These are phyloP conservation scores for Sisor rabdophorus DNA, from an alignment of 2,113 vertebrate species.

Conservation along the genomic window DNA sequence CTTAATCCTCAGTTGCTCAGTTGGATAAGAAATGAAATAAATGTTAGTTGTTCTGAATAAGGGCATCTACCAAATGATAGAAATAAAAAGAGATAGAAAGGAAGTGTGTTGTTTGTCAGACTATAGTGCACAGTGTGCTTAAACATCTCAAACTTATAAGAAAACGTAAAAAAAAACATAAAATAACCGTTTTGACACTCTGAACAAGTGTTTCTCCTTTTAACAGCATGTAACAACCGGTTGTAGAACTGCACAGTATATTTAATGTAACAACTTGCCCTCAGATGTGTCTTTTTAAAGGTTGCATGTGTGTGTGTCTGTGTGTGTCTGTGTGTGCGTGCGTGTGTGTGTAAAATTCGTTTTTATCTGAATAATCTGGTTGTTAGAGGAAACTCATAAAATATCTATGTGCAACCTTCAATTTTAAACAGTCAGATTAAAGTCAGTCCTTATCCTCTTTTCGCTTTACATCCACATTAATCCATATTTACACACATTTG, in stretches of 20 bases:
- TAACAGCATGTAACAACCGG: constrained; percentile 20
- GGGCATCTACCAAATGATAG: too few relatives aligned
- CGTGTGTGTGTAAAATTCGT: neutral
- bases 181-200: neutral
- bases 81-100: neutral
- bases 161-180: too few relatives aligned
- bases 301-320: neutral
- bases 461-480: neutral
- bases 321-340: neutral
- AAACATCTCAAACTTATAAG: too few relatives aligned
- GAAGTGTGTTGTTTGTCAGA: neutral
- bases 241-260: constrained; percentile 18
- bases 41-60: too few relatives aligned
- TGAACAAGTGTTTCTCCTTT: constrained; percentile 10
- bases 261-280: neutral
- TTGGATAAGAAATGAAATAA: too few relatives aligned
- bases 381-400: neutral
- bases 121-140: neutral
- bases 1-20: too few relatives aligned
- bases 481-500: neutral
- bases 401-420: constrained; percentile 4
- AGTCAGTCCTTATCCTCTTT: neutral
- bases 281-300: constrained; percentile 11
- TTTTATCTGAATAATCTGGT: neutral
- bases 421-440: neutral